Conservation (phyloP, 2,888 invertebrate species). For the Dryadula phaetusa region DNA sequence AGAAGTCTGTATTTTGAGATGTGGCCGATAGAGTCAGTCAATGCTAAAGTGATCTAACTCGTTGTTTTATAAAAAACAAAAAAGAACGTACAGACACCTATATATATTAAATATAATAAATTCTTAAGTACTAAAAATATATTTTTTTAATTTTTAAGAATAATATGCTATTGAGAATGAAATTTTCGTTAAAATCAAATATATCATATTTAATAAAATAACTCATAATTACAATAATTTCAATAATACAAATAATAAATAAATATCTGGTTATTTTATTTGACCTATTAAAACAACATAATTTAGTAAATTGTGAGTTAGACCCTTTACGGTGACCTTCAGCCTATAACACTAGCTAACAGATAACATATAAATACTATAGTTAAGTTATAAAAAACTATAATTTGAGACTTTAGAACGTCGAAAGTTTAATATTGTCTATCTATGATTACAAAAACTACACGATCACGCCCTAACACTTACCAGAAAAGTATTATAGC, state of each 20-base stretch:
- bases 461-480: constrained; percentile 67
- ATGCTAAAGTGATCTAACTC: background rate
- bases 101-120: background rate
- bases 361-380: constrained; percentile 20
- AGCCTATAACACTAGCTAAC: constrained; percentile 6
- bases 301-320: constrained; percentile 9
- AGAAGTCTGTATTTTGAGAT: background rate
- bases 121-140: too few relatives aligned
- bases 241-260: too few relatives aligned
- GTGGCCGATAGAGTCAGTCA: background rate
- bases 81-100: too few relatives aligned
- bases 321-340: constrained; percentile 4
- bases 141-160: too few relatives aligned
- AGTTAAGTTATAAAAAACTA: constrained; percentile 36
- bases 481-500: constrained; percentile 39
- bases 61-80: too few relatives aligned
- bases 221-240: background rate
- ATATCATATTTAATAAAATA: too few relatives aligned
- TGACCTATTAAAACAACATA: too few relatives aligned
- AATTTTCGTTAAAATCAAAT: too few relatives aligned
- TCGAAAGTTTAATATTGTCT: constrained; percentile 44
- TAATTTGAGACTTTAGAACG: constrained; percentile 40
- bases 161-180: too few relatives aligned
- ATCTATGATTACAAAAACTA: constrained; percentile 67
- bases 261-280: too few relatives aligned